Conservation (phyloP, 2,113 vertebrate genomes). For the Panthera uncia region DNA sequence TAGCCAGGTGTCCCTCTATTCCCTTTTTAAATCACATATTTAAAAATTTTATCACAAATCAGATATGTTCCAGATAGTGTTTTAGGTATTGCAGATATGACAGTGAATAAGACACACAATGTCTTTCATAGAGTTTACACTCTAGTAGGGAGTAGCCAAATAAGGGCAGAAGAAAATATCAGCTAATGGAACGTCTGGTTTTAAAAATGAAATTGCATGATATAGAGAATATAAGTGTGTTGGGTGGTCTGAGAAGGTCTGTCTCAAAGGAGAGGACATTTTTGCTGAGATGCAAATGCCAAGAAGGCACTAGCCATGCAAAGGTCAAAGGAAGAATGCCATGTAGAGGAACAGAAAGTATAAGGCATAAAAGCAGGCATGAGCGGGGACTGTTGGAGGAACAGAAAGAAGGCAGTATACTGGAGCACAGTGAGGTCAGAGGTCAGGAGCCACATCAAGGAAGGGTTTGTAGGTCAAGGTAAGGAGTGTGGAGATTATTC, state of each 20-base stretch:
- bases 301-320: not conserved
- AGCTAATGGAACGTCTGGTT: not conserved
- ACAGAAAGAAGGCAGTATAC: not conserved
- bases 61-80: not conserved
- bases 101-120: not conserved
- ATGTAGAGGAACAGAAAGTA: not conserved
- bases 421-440: not conserved
- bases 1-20: not conserved
- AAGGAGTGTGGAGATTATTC: not conserved
- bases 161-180: not conserved
- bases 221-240: not conserved
- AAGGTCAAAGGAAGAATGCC: conserved; percentile 40
- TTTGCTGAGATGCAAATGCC: not conserved
- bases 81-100: not conserved
- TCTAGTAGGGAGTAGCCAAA: not conserved
- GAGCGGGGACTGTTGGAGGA: not conserved
- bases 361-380: not conserved
- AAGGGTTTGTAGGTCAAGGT: not conserved
- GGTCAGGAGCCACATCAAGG: not conserved
- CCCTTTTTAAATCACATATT: not conserved
- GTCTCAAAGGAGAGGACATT: conserved; percentile 27
- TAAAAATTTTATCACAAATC: not conserved
- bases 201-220: not conserved
- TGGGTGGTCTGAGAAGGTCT: not conserved
- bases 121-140: not conserved